These are phyloP conservation scores for Parochlus steinenii DNA, from an alignment of 2,888 invertebrate species.

Conservation along the genomic window DNA sequence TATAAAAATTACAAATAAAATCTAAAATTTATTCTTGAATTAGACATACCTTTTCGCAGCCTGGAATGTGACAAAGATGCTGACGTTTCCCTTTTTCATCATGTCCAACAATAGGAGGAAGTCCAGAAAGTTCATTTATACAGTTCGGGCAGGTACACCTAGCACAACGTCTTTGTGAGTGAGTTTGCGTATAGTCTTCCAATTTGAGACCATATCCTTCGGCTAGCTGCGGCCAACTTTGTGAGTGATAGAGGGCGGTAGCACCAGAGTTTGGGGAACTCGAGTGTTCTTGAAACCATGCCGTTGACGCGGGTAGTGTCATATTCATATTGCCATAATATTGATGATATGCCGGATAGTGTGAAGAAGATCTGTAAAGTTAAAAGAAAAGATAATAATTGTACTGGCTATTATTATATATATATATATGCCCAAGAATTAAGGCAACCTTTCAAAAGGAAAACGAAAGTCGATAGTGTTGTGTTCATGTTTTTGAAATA, in stretches of 20 bases:
- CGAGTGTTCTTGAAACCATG: slow-evolving; percentile 11
- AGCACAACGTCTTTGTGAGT: slow-evolving; percentile 50
- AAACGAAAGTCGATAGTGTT: no score
- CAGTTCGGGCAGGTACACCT: slow-evolving; percentile 72
- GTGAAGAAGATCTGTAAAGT: slow-evolving; percentile 12
- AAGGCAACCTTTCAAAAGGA: no score
- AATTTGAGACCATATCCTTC: slow-evolving; percentile 20
- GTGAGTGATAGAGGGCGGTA: slow-evolving; percentile 13
- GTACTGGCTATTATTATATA: background rate
- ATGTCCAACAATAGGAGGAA: slow-evolving; percentile 52
- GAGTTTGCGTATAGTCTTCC: slow-evolving; percentile 26
- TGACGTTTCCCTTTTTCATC: slow-evolving; percentile 61
- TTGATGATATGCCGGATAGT: slow-evolving; percentile 24
- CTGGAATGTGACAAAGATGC: slow-evolving; percentile 75
- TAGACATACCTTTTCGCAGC: slow-evolving; percentile 71
- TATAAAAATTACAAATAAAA: no score
- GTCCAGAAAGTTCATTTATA: slow-evolving; percentile 59
- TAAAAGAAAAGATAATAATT: slow-evolving; percentile 3
- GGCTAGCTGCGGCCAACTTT: slow-evolving; percentile 24
- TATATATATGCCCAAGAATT: no score
- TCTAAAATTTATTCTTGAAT: no score
- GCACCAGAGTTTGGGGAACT: slow-evolving; percentile 2
- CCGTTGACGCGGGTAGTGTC: no score
- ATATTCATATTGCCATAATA: slow-evolving; percentile 26
- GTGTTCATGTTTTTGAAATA: background rate